Percentiles rank a stretch among this genome's conserved stretches.
Conservation (phyloP, 2,113 vertebrate genomes). For the Sciurus niger region DNA sequence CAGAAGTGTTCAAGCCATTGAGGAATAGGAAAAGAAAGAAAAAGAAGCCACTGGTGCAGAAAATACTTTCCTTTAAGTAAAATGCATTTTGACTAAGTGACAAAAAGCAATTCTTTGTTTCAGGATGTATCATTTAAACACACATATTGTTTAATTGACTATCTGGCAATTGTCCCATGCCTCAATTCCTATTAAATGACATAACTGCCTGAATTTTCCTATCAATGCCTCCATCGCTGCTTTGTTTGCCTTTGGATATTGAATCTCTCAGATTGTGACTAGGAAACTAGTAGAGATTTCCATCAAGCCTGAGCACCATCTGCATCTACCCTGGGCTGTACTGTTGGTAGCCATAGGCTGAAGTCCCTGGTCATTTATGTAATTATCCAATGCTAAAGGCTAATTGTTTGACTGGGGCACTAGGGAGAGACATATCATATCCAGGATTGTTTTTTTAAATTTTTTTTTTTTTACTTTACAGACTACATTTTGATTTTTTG, state of each 20-base stretch:
- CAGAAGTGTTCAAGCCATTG: not conserved
- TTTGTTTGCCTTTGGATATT: slow-evolving; percentile 24
- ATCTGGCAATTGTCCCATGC: not conserved
- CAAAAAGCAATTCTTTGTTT: not conserved
- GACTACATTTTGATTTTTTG: no score
- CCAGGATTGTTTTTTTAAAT: no score
- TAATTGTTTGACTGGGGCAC: not conserved
- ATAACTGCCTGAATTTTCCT: not conserved
- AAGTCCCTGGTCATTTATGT: not conserved
- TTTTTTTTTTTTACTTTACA: not conserved
- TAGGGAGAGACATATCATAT: not conserved
- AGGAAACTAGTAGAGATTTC: not conserved
- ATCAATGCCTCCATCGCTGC: not conserved
- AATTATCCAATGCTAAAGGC: not conserved
- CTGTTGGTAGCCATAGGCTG: not conserved
- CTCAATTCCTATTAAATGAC: not conserved
- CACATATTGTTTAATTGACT: not conserved
- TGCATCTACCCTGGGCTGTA: not conserved
- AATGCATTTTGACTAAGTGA: not conserved
- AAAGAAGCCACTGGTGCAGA: not conserved
- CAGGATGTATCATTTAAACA: not conserved
- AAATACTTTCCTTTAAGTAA: not conserved
- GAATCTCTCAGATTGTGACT: not conserved
- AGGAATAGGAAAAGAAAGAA: not conserved
- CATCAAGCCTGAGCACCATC: not conserved